phyloP scores from a whole-genome alignment of 2,113 vertebrate species.

The Callipepla squamata region DNA sequence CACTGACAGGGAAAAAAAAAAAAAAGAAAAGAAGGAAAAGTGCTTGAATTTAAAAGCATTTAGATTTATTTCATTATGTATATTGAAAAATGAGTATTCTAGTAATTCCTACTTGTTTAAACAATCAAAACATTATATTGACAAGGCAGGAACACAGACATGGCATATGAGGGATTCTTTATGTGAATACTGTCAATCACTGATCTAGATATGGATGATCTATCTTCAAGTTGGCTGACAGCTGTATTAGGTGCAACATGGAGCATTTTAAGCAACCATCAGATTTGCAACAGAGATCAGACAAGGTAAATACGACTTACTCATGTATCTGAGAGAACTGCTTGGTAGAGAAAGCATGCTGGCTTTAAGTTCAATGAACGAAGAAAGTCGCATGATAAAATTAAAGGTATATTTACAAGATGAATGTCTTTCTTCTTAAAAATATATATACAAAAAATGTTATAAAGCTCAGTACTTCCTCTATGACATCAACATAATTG shows the following conservation, averaged over 20 bases:
- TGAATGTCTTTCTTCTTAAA: neutral
- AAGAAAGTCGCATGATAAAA: neutral
- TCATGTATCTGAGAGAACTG: neutral
- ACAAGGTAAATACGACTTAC: neutral
- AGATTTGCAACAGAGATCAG: neutral
- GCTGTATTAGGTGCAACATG: neutral
- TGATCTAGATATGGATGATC: neutral
- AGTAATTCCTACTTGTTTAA: neutral
- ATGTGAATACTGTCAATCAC: neutral
- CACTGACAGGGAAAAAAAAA: neutral
- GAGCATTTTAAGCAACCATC: neutral
- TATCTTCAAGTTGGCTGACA: neutral
- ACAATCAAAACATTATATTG: neutral
- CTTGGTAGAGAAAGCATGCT: neutral
- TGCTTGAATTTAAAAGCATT: neutral
- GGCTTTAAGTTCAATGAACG: neutral
- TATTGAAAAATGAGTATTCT: neutral
- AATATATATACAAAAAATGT: neutral
- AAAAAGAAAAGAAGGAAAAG: neutral
- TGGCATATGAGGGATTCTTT: fast-evolving
- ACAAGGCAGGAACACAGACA: neutral
- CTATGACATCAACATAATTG: neutral
- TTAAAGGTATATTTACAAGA: neutral
- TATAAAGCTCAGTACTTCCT: neutral
- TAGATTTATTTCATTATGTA: neutral